Percentiles rank a stretch among this genome's conserved stretches.
Conservation (phyloP, 2,797 vertebrate species). For the Mionectes olivaceus region DNA sequence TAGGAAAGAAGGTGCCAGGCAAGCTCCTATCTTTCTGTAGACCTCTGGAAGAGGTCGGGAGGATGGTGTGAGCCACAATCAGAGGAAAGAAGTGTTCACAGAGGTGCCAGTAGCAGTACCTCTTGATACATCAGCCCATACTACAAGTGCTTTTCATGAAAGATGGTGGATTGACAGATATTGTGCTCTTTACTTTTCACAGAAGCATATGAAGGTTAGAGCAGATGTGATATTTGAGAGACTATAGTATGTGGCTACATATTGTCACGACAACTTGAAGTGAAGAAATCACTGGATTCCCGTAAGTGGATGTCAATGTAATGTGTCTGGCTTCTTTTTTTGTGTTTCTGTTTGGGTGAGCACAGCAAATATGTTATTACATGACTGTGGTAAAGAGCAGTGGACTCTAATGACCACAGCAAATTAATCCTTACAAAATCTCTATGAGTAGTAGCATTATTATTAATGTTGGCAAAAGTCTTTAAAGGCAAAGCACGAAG, state of each 20-base stretch:
- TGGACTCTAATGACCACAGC: slow-evolving; percentile 20
- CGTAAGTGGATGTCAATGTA: rapidly evolving
- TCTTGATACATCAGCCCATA: not conserved
- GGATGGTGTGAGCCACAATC: not conserved
- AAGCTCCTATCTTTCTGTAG: not conserved
- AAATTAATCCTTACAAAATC: slow-evolving; percentile 54
- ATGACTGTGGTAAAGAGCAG: not conserved
- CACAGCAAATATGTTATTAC: not conserved
- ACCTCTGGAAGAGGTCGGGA: not conserved
- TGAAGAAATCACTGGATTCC: not conserved
- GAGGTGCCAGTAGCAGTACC: not conserved
- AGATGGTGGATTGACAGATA: not conserved
- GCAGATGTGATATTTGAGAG: not conserved
- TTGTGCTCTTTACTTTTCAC: not conserved
- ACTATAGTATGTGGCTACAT: not conserved
- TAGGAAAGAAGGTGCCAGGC: not conserved
- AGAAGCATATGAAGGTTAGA: not conserved
- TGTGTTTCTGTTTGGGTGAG: not conserved
- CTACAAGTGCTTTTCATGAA: not conserved
- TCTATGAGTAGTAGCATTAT: not conserved
- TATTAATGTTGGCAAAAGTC: slow-evolving; percentile 28
- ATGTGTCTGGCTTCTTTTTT: not conserved
- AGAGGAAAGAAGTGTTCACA: not conserved
- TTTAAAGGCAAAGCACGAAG: slow-evolving; percentile 21
- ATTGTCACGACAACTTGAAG: not conserved